phyloP scores from a whole-genome alignment of 2,113 vertebrate genomes.

The Mustelus asterias region DNA sequence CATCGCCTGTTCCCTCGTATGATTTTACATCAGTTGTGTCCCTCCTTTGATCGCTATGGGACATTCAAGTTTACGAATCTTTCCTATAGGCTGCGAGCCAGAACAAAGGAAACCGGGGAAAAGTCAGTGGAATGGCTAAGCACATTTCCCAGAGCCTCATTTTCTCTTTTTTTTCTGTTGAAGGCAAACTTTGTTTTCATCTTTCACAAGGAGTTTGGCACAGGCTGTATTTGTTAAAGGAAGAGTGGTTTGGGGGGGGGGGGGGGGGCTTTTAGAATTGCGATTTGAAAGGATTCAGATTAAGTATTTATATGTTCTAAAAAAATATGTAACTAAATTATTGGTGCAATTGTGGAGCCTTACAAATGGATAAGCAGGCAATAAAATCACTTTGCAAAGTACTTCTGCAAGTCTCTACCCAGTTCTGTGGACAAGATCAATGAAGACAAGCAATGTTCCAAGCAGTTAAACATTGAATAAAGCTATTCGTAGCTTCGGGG shows the following conservation, averaged over 20 bases:
- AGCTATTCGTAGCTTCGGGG: neutral
- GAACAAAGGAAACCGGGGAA: neutral
- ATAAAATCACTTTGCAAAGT: neutral
- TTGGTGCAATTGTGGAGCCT: neutral
- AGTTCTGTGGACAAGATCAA: neutral
- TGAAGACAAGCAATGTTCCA: neutral
- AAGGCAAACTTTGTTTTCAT: constrained; percentile 5
- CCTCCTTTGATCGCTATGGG: neutral
- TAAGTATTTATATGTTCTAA: neutral
- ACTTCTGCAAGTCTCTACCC: neutral
- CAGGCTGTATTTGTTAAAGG: neutral
- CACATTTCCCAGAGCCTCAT: neutral
- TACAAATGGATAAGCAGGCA: neutral
- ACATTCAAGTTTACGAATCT: neutral
- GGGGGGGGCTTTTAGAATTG: neutral
- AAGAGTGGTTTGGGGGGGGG: neutral
- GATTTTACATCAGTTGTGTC: constrained; percentile 26
- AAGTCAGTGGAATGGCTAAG: neutral
- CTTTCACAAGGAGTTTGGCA: neutral
- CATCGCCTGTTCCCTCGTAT: constrained; percentile 23
- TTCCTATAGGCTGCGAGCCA: neutral
- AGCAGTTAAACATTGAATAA: neutral
- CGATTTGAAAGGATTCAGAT: neutral
- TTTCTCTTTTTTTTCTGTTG: neutral
- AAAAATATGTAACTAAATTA: neutral